Percentiles rank a stretch among this genome's conserved stretches.
Conservation (phyloP, 2,113 vertebrate genomes). For the Hydrolagus affinis region DNA sequence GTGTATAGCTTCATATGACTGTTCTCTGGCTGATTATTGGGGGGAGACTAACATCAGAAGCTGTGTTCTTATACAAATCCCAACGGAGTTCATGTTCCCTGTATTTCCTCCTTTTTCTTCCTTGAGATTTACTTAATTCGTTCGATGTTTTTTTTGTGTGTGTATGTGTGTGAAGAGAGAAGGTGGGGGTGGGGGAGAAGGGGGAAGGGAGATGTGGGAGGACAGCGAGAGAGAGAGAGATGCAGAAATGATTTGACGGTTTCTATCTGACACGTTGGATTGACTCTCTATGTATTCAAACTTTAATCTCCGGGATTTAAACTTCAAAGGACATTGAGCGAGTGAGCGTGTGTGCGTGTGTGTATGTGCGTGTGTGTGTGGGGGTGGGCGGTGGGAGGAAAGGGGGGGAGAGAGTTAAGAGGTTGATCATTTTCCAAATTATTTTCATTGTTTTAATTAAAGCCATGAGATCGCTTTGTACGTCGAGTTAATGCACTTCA, state of each 20-base stretch:
- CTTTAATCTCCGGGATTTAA: conserved; percentile 14
- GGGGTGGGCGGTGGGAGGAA: too few species aligned
- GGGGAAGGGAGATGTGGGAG: conserved; percentile 34
- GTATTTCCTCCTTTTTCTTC: conserved; percentile 53
- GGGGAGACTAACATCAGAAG: conserved; percentile 44
- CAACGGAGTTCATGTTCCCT: conserved; percentile 39
- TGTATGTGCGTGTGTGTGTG: too few species aligned
- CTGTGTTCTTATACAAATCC: conserved; percentile 52
- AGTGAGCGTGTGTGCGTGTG: too few species aligned
- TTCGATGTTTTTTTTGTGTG: too few species aligned
- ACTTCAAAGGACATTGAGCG: conserved; percentile 1
- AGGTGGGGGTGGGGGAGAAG: too few species aligned
- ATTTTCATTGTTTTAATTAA: conserved; percentile 8
- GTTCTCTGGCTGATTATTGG: conserved; percentile 41
- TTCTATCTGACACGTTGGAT: conserved; percentile 14
- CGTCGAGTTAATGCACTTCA: neutral
- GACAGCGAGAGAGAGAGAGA: neutral
- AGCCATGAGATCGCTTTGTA: neutral
- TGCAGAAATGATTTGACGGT: conserved; percentile 5
- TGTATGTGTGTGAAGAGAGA: too few species aligned
- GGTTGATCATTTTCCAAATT: conserved; percentile 4
- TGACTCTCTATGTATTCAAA: neutral
- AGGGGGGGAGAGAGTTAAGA: too few species aligned
- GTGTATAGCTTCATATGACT: conserved; percentile 42
- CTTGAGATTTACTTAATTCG: conserved; percentile 54